phyloP scores from a whole-genome alignment of 2,888 invertebrate genomes.

The Drosophila falleni region DNA sequence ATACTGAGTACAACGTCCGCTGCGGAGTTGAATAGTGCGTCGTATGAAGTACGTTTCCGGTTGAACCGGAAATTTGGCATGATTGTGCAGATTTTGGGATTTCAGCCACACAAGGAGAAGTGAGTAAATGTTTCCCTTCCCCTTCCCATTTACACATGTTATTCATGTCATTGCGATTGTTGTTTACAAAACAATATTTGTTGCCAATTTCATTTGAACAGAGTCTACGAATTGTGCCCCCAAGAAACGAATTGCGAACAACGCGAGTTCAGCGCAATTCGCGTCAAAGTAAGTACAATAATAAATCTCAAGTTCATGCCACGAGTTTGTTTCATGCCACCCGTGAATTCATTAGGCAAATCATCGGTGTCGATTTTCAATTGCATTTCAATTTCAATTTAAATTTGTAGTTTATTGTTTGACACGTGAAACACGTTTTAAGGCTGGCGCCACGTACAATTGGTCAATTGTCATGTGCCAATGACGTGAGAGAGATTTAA shows the following conservation, averaged over 20 bases:
- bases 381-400: conserved; percentile 26
- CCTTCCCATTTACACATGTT: conserved; percentile 44
- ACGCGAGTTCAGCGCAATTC: conserved; percentile 84
- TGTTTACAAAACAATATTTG: conserved; percentile 28
- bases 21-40: conserved; percentile 24
- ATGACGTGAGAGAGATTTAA: neutral
- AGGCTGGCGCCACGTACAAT: conserved; percentile 43
- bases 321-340: conserved; percentile 60
- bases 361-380: conserved; percentile 30
- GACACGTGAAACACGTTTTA: conserved; percentile 72
- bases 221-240: conserved; percentile 84
- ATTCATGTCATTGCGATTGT: conserved; percentile 41
- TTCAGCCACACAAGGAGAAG: conserved; percentile 83
- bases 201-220: conserved; percentile 31
- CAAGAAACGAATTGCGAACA: conserved; percentile 83
- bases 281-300: conserved; percentile 81
- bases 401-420: conserved; percentile 24
- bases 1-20: conserved; percentile 21
- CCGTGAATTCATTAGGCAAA: conserved; percentile 30
- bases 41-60: conserved; percentile 83
- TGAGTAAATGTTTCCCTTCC: conserved; percentile 52
- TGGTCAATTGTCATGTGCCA: conserved; percentile 20
- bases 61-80: conserved; percentile 84
- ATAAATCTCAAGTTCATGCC: conserved; percentile 19
- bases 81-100: conserved; percentile 84